Percentiles rank a stretch among this genome's conserved stretches.
phyloP scores from a whole-genome alignment of 2,113 vertebrate species.

The Rallus limicola region DNA sequence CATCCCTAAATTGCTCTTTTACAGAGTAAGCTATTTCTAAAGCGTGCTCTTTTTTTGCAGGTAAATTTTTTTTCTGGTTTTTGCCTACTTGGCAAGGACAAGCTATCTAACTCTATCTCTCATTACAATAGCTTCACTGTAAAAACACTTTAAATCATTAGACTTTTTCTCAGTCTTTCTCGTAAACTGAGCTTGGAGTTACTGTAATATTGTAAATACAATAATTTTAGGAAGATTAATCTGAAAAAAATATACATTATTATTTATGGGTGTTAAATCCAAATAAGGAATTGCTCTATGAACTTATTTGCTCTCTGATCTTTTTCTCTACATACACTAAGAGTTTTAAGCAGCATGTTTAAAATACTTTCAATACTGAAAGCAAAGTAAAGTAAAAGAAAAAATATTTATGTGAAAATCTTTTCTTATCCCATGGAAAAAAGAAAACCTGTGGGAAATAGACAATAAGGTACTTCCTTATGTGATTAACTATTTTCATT shows the following conservation, averaged over 20 bases:
- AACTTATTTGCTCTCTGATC: neutral
- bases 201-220: neutral
- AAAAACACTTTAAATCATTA: neutral
- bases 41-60: neutral
- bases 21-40: neutral
- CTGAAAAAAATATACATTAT: neutral
- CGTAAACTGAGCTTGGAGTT: neutral
- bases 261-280: neutral
- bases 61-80: neutral
- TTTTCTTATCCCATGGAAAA: neutral
- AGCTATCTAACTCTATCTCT: neutral
- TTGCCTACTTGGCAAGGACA: neutral
- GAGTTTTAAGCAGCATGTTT: neutral
- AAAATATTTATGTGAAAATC: neutral
- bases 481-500: neutral
- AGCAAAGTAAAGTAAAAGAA: neutral
- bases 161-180: neutral
- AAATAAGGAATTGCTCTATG: neutral
- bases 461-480: neutral
- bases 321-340: neutral
- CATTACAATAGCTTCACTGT: neutral
- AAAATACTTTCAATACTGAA: neutral
- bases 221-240: neutral
- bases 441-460: neutral
- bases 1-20: neutral